Percentiles rank a stretch among this genome's conserved stretches.
Evolutionary conservation across 2,888 invertebrate species (phyloP).

Genomic region (Rotaria socialis): DNA sequence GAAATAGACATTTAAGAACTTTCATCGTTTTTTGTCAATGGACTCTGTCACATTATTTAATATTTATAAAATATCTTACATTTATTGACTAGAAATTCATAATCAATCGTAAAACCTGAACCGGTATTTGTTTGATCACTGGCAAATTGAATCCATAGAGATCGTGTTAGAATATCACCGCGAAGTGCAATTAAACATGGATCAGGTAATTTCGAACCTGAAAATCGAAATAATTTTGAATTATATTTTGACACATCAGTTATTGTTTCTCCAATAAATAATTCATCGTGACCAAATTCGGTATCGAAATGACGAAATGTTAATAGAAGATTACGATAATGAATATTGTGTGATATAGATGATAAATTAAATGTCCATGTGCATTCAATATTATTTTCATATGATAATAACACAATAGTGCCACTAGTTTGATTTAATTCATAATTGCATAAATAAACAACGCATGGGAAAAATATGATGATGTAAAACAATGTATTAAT

Average conservation of each 20-base stretch:
- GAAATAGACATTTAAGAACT: too few species aligned
- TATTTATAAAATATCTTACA: neutral
- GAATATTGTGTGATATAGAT: neutral
- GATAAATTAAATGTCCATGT: neutral
- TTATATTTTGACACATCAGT: neutral
- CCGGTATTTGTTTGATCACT: neutral
- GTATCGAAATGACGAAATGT: slow-evolving; percentile 26
- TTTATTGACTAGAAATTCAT: slow-evolving; percentile 15
- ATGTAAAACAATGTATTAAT: neutral
- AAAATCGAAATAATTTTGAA: slow-evolving; percentile 28
- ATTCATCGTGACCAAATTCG: slow-evolving; percentile 20
- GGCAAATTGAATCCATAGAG: neutral
- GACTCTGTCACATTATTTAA: too few species aligned
- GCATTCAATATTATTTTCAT: slow-evolving; percentile 14
- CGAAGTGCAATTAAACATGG: neutral
- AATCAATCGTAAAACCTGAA: slow-evolving; percentile 19
- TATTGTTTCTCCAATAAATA: slow-evolving; percentile 30
- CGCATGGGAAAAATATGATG: neutral
- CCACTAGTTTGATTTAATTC: neutral
- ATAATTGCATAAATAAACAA: slow-evolving; percentile 1
- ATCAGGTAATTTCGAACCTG: slow-evolving; percentile 20
- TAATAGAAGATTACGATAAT: neutral
- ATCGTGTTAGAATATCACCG: neutral
- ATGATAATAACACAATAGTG: neutral
- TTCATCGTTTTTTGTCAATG: too few species aligned